These are phyloP conservation scores for Calonectris borealis DNA, from an alignment of 2,113 vertebrate species.

Conservation along the genomic window DNA sequence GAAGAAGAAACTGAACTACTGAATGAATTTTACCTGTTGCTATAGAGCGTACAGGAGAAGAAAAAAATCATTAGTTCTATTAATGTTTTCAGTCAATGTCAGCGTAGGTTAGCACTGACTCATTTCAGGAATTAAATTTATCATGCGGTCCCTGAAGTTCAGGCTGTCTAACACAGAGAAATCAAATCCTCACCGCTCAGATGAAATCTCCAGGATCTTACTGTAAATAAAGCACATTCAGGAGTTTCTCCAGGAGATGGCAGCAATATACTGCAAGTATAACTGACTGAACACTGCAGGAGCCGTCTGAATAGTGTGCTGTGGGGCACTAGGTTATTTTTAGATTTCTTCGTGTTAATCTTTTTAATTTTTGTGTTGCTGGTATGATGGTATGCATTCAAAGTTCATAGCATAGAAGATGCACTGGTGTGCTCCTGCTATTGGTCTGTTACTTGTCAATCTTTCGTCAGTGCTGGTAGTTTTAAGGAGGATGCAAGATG, in stretches of 20 bases:
- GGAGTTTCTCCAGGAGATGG: conserved; percentile 71
- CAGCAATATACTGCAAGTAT: conserved; percentile 56
- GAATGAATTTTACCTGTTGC: neutral
- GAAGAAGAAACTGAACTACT: neutral
- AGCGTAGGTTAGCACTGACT: neutral
- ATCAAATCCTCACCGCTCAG: neutral
- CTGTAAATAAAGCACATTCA: neutral
- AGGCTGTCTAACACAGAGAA: neutral
- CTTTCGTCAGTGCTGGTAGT: conserved; percentile 30
- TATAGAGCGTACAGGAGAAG: neutral
- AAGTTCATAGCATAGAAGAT: conserved; percentile 45
- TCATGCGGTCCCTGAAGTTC: neutral
- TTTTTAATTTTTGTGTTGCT: conserved; percentile 37
- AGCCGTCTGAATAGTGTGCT: neutral
- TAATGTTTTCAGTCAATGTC: neutral
- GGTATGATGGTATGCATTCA: conserved; percentile 18
- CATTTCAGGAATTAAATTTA: neutral
- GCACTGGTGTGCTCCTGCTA: conserved; percentile 46
- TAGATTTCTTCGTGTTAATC: conserved; percentile 46
- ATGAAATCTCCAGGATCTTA: neutral
- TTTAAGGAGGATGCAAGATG: conserved; percentile 62
- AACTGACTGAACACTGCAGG: neutral
- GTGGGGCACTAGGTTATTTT: conserved; percentile 39
- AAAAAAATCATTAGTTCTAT: neutral
- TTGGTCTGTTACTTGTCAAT: conserved; percentile 66